Evolutionary conservation across 1,140 invertebrate genomes (phyloP), one percentile per base, ranked within the genome.

Genomic region (Lepidurus packardi): DNA sequence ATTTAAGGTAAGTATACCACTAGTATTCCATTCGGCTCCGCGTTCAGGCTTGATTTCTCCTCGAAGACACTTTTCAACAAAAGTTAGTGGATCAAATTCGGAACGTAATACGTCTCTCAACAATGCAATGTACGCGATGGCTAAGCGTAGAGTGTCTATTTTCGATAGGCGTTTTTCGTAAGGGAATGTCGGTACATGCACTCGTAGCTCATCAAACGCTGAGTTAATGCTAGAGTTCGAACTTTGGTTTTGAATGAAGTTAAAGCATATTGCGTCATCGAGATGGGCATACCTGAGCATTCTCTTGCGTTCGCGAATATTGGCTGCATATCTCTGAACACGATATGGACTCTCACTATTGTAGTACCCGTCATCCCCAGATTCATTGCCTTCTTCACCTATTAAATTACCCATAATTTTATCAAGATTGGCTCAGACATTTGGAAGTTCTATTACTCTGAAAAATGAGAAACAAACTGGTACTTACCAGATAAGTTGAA

Each of bases 121-220:
- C 41, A 99, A 87, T 1, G 95, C 94, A 77, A 99, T 99, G 85
- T 99, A 99, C 0, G 96, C 95, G 78, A 98, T 98, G 21, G 97
- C 96, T 77, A 99, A 86, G 4, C 96, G 90, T 1, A 99, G 87
- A 0, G 97, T 98, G 86, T 99, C 97, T 80, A 99, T 98, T 87
- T 99, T 99, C 80, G 95, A 97, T 3, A 99, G 88, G 5, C 97
- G 87, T 84, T 98, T 98, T 86, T 99, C 97, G 84, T 98, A 99
- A 0, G 97, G 97, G 86, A 99, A 99, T 73, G 97, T 99, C 43
- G 97, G 97, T 79, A 99, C 96, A 86, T 98, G 95, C 78, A 94
- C 92, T 76, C 94, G 88, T 81, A 97, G 89, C 85, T 96, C 94
- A 87, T 98, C 95, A 89, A 98, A 99, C 84, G 96, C 97, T 85